Evolutionary conservation across 2,888 invertebrate species (phyloP), one percentile per base, ranked within the genome.

Genomic region (Ectropis crepuscularia): DNA sequence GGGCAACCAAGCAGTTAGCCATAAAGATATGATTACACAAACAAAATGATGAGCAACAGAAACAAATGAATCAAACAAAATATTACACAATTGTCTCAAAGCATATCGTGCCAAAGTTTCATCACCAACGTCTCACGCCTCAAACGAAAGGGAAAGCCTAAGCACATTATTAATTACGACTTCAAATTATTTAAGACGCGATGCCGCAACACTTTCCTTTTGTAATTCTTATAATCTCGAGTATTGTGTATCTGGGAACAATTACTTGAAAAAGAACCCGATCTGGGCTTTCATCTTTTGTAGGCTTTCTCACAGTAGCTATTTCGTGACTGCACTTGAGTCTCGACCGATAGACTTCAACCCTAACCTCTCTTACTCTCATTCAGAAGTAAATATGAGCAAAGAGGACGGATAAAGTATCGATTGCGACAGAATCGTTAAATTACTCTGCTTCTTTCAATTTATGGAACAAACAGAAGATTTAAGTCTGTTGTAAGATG

Each of bases 181-280:
- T 71, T 79, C 76, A 77, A 74, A 74, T 74, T 76, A 76, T 79
- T 80, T 79, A 76, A 79, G 73, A 67, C 54, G 57, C 69, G 74
- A 78, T 88, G 82, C 73, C 80, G 88, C 82, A 88, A 89, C 78
- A 68, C 70, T 68, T 72, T 70, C 64, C 67, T 63, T 68, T 65
- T 64, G 70, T 62, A 67, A 61, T 48, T 63, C 54, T 64, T 64
- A 49, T 65, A 63, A 59, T 58, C 58, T 50, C 39, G 16, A 46
- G 60, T 60, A 64, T 64, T 67, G 64, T 67, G 45, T 49, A 38
- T 50, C 49, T 64, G 61, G 37, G 61, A 64, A 59, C 51, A 50
- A 55, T 49, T 41, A 42, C 53, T 57, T 57, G 51, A 63, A 63
- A 61, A 61, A 63, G 43, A 59, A 12, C 8, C 10, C 28, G 60